A percentile compares a stretch with the other conserved stretches of the same genome.
Conservation (phyloP, 2,888 invertebrate genomes). For the Himalopsyche kuldschensis region DNA sequence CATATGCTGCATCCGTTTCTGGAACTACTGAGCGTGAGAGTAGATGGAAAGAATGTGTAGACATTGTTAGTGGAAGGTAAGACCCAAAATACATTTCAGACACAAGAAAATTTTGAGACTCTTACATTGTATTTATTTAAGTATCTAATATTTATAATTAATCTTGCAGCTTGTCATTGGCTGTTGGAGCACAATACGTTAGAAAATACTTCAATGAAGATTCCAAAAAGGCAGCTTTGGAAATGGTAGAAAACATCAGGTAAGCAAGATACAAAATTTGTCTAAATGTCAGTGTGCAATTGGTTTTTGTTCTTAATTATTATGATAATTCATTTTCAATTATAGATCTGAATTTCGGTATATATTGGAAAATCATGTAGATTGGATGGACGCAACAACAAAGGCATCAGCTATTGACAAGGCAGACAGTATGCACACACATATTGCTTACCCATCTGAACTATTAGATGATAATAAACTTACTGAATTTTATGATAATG, state of each 20-base stretch:
- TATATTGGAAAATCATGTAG: slow-evolving; percentile 70
- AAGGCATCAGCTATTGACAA: slow-evolving; percentile 76
- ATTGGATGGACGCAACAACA: slow-evolving; percentile 93
- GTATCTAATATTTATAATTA: background rate
- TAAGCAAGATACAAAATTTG: slow-evolving; percentile 38
- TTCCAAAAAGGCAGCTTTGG: slow-evolving; percentile 79
- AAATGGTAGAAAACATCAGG: slow-evolving; percentile 87
- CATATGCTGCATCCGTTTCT: slow-evolving; percentile 78
- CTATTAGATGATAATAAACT: slow-evolving; percentile 80
- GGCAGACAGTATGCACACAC: slow-evolving; percentile 79
- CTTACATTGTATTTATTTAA: background rate
- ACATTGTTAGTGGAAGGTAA: slow-evolving; percentile 75
- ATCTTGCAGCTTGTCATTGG: slow-evolving; percentile 66
- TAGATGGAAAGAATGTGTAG: slow-evolving; percentile 90
- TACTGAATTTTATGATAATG: slow-evolving; percentile 74
- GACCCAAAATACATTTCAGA: background rate
- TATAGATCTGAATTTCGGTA: slow-evolving; percentile 71
- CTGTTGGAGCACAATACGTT: slow-evolving; percentile 84
- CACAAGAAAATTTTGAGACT: background rate
- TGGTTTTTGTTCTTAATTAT: background rate
- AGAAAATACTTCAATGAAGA: slow-evolving; percentile 84
- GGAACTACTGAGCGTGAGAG: slow-evolving; percentile 84
- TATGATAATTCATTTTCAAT: background rate
- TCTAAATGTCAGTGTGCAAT: background rate
- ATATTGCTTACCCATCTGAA: slow-evolving; percentile 92